Base-by-base conservation (phyloP, 23 tunicate species). In the Trididemnum miniatum region DNA sequence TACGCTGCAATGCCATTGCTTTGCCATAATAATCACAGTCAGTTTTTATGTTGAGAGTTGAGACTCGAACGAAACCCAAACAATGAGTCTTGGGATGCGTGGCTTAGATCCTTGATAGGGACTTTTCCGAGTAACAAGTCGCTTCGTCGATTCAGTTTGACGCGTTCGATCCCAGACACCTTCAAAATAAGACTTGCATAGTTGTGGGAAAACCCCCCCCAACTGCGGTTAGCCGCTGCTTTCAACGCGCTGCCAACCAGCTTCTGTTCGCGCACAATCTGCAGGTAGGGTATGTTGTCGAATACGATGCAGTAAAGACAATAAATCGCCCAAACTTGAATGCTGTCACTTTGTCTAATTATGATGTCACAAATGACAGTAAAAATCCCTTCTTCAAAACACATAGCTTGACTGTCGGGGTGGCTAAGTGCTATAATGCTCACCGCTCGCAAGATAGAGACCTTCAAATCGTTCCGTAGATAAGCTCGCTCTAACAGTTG, bases 301-400 rank as follows among this genome's bases (percentile, higher is more conserved):
- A 81, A 78, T 20, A 86, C 89, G 27, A 91, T 60, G 39, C 85
- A 79, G 35, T 84, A 89, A 7, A 91, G 79, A 62, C 90, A 91
- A 54, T 91, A 91, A 67, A 82, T 66, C 9, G 97, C 90, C 97
- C 97, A 91, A 23, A 76, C 32, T 65, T 63, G 83, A 1, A 82
- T 33, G 1, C 59, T 73, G 24, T 91, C 97, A 2, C 69, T 54
- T 1, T 81, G 22, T 23, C 64, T 50, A 29, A 33, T 59, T 0
- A 85, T 63, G 3, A 91, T 82, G 7, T 59, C 80, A 20, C 62
- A 7, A 18, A 86, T 87, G 15, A 34, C 33, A 23, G 35, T 54
- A 29, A 86, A 66, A 1, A 91, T 26, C 4, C 90, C 97, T 18
- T 82, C 78, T 59, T 84, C 57, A 51, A 73, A 84, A 51, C 90